Evolutionary conservation across 2,113 vertebrate species (phyloP).

Genomic region (Pelecanoides urinatrix): DNA sequence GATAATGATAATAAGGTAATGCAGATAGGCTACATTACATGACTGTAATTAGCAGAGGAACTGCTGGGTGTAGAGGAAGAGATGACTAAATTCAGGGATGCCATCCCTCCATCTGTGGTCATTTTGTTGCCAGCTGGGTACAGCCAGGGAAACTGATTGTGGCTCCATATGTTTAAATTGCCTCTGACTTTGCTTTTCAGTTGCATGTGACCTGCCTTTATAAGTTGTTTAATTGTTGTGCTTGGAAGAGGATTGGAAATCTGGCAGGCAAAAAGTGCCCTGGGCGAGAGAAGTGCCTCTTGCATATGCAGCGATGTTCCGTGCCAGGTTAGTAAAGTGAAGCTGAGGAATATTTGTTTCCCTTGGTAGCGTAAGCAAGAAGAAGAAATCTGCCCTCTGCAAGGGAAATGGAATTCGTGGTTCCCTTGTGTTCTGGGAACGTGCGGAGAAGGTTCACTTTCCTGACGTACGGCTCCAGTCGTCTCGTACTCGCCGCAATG

Average conservation of each 20-base stretch:
- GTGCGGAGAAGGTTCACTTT: neutral
- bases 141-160: neutral
- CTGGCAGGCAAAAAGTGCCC: neutral
- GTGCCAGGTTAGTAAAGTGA: neutral
- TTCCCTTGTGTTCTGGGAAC: accelerated
- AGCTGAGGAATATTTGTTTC: neutral
- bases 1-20: neutral
- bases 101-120: neutral
- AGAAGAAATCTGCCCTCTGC: neutral
- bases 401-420: neutral
- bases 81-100: neutral
- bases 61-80: neutral
- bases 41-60: neutral
- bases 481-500: accelerated
- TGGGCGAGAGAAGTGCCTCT: neutral
- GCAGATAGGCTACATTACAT: neutral
- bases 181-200: neutral
- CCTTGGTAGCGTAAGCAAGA: neutral
- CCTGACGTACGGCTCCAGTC: accelerated
- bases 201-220: neutral
- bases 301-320: neutral
- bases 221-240: neutral
- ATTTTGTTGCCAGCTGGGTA: neutral
- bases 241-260: neutral
- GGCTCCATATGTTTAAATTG: neutral